Conservation (phyloP, 1,140 invertebrate species). For the Brachionus rotundiformis region DNA sequence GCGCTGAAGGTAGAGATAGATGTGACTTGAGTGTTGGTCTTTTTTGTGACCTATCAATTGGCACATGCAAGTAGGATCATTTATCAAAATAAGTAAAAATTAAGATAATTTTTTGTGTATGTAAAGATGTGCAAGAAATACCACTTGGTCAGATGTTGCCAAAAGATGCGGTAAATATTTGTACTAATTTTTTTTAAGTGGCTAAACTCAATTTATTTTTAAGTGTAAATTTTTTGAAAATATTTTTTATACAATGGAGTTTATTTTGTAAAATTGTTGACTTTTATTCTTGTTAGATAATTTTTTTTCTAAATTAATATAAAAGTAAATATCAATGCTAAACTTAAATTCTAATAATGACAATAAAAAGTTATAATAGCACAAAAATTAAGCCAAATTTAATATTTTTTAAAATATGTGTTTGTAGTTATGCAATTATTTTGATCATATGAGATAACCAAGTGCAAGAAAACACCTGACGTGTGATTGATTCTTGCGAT, state of each 20-base stretch:
- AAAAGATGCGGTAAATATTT: neutral
- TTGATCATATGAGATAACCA: neutral
- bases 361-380: neutral
- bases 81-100: no score
- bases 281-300: no score
- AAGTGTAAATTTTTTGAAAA: no score
- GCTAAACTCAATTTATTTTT: no score
- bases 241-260: neutral
- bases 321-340: neutral
- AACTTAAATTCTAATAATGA: neutral
- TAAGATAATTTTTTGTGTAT: no score
- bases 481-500: neutral
- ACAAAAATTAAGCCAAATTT: no score
- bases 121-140: neutral
- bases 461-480: neutral
- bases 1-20: neutral
- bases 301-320: no score
- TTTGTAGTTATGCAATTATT: neutral
- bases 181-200: no score
- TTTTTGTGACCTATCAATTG: neutral
- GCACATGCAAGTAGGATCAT: neutral
- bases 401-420: no score
- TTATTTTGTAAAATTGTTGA: neutral
- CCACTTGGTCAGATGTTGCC: neutral
- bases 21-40: neutral